Evolutionary conservation across 1,140 invertebrate genomes (phyloP).

Genomic region (Cryptotermes secundus): DNA sequence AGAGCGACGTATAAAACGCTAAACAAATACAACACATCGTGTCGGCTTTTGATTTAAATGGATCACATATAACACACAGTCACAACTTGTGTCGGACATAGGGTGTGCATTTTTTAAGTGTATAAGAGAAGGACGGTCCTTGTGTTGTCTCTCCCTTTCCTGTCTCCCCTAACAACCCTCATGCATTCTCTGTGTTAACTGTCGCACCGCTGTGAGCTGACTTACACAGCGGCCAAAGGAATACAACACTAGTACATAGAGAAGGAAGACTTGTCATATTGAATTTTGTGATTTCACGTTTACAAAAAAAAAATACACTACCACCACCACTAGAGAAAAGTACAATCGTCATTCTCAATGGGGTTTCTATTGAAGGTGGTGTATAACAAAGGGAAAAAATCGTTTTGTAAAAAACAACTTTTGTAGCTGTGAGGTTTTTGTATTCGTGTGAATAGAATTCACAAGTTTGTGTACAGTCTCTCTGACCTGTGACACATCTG

Average conservation of each 20-base stretch:
- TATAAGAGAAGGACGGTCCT: slow-evolving; percentile 14
- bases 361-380: neutral
- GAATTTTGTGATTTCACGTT: slow-evolving; percentile 17
- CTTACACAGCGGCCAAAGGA: neutral
- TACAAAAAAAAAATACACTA: neutral
- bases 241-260: neutral
- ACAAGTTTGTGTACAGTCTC: neutral
- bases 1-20: neutral
- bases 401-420: neutral
- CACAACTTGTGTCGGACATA: neutral
- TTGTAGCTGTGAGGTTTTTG: slow-evolving; percentile 1
- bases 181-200: neutral
- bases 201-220: neutral
- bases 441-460: neutral
- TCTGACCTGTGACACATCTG: slow-evolving; percentile 21
- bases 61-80: neutral
- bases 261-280: neutral
- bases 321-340: neutral
- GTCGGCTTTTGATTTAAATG: slow-evolving; percentile 19
- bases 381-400: slow-evolving; percentile 3
- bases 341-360: slow-evolving; percentile 25
- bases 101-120: neutral
- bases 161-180: neutral
- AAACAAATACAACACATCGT: neutral
- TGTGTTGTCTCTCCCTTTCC: neutral